Conservation (phyloP, 2,113 vertebrate genomes). For the Phalacrocorax pelagicus region DNA sequence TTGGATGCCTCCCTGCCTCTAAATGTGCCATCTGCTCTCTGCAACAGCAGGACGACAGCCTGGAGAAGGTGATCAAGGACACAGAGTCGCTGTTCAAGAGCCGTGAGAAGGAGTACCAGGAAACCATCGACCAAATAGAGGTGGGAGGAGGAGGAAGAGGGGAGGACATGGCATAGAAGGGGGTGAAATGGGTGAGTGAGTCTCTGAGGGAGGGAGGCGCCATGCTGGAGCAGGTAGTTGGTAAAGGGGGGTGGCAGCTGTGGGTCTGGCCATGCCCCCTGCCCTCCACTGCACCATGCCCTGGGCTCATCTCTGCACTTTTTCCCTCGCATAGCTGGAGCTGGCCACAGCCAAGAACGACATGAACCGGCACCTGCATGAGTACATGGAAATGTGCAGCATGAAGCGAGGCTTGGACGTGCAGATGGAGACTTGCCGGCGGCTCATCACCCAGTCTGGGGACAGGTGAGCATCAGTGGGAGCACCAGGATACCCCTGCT, state of each 20-base stretch:
- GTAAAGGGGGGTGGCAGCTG: neutral
- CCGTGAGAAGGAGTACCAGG: slow-evolving; percentile 96
- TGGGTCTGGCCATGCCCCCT: neutral
- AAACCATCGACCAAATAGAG: slow-evolving; percentile 98
- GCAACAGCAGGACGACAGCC: slow-evolving; percentile 87
- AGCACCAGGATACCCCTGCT: accelerated
- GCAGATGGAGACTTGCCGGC: slow-evolving; percentile 98
- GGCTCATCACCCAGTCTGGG: slow-evolving; percentile 92
- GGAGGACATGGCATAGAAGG: neutral
- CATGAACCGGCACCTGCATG: slow-evolving; percentile 96
- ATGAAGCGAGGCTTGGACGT: slow-evolving; percentile 97
- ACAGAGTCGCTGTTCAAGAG: slow-evolving; percentile 95
- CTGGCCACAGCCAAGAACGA: slow-evolving; percentile 95
- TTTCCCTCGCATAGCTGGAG: slow-evolving; percentile 80
- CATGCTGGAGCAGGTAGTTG: neutral
- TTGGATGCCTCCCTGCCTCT: neutral
- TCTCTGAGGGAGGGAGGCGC: neutral
- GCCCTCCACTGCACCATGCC: neutral
- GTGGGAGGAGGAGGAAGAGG: slow-evolving; percentile 60
- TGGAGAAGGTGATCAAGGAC: slow-evolving; percentile 97
- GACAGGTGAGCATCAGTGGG: slow-evolving; percentile 77
- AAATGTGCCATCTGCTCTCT: neutral
- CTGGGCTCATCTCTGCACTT: neutral
- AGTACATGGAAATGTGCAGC: slow-evolving; percentile 99
- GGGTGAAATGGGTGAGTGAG: neutral